Conservation (phyloP, 2,113 vertebrate species). For the Odocoileus hemionus region DNA sequence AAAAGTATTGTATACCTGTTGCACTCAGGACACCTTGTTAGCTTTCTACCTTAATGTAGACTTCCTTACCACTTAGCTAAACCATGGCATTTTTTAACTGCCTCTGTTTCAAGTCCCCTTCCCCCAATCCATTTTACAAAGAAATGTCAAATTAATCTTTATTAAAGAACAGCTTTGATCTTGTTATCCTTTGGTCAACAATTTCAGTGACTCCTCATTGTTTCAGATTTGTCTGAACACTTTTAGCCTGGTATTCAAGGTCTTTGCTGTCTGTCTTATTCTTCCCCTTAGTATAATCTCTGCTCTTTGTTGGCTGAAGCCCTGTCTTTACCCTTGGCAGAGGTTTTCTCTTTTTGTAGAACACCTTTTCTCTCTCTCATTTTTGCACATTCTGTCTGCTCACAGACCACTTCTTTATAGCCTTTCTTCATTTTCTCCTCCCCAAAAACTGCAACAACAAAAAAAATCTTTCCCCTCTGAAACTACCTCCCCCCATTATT, state of each 20-base stretch:
- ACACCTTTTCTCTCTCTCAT: neutral
- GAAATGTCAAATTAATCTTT: neutral
- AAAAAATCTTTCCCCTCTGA: neutral
- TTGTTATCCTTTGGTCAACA: neutral
- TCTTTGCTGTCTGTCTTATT: neutral
- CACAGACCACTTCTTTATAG: neutral
- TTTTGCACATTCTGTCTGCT: neutral
- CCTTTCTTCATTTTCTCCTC: neutral
- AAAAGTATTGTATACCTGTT: neutral
- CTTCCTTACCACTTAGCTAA: neutral
- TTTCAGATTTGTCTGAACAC: neutral
- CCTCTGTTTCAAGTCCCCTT: neutral
- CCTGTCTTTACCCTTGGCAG: neutral
- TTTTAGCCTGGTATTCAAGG: neutral
- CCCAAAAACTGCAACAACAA: neutral
- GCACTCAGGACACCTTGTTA: neutral
- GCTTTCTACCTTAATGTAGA: neutral
- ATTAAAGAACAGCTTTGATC: constrained; percentile 10
- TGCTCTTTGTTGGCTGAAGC: neutral
- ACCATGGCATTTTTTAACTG: neutral
- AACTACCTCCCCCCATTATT: neutral
- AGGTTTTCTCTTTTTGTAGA: neutral
- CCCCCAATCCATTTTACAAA: neutral
- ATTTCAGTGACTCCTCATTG: neutral
- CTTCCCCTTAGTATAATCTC: neutral